Evolutionary conservation across 1,140 invertebrate species (phyloP).

Genomic region (Sitophilus oryzae): DNA sequence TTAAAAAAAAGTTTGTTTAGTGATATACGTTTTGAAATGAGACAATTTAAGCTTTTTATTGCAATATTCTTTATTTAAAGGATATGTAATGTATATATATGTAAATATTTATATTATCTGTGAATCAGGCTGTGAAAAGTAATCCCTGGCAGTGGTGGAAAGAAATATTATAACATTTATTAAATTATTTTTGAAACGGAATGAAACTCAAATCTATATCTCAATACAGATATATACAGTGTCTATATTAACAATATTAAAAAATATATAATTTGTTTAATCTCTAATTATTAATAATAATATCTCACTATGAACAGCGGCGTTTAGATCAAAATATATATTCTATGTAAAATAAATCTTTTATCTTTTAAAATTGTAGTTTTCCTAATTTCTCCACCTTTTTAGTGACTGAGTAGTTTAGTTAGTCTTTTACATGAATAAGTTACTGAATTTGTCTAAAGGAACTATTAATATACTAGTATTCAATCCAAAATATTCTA

Average conservation of each 20-base stretch:
- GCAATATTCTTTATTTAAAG: too few species aligned
- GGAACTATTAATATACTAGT: too few species aligned
- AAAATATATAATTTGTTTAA: neutral
- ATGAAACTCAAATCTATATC: too few species aligned
- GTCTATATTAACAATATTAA: neutral
- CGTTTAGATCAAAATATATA: slow-evolving; percentile 1
- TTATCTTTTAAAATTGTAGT: neutral
- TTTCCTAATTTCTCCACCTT: neutral
- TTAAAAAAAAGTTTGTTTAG: neutral
- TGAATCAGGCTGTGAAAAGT: slow-evolving; percentile 8
- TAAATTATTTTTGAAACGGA: neutral
- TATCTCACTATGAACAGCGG: slow-evolving; percentile 5
- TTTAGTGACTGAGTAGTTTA: neutral
- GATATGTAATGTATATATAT: neutral
- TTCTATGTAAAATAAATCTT: slow-evolving; percentile 6
- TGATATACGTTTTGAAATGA: too few species aligned
- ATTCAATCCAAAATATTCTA: too few species aligned
- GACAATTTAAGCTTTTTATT: too few species aligned
- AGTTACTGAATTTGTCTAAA: too few species aligned
- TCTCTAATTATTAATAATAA: neutral
- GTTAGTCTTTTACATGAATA: too few species aligned
- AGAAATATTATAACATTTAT: neutral
- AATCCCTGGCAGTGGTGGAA: neutral
- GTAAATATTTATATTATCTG: slow-evolving; percentile 8
- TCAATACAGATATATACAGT: neutral